Base-by-base conservation (phyloP, 2,797 vertebrate species). In the Melanotaenia parkinsoni region DNA sequence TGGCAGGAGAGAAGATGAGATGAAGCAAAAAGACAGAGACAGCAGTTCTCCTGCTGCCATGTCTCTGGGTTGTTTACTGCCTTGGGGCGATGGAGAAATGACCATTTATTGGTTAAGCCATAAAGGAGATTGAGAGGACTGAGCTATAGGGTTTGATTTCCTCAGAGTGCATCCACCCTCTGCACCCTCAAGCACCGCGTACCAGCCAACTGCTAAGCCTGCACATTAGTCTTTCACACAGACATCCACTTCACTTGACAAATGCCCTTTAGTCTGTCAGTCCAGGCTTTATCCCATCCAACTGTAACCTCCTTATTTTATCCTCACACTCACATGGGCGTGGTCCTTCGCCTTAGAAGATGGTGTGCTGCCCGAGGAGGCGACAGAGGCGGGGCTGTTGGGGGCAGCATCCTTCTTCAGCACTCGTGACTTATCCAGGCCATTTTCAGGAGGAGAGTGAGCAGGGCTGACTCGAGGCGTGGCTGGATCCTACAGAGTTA, bases 301-400 rank as follows among this genome's bases (percentile, higher is more conserved):
- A 63, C 70, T 75, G 59, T 70, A 81, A 76, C 77, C 78, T 72
- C 67, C 72, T 74, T 66, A 70, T 74, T 84, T 78, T 72, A 82
- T 74, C 77, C 37, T 30, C 65, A 47, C 75, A 89, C 88, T 88
- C 89, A 99, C 96, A 30, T 98, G 97, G 92, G 96, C 90, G 87
- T 98, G 95, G 91, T 98, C 97, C 92, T 98, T 98, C 26, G 96
- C 96, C 94, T 98, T 99, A 84, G 97, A 98, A 64, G 97, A 98
- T 4, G 97, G 97, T 4, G 97, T 99, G 93, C 97, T 98, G 89
- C 97, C 97, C 24, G 97, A 98, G n/a, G 97, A 98, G 67, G 97
- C 96, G 10, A 98, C 96, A 0, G 97, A 99, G 86, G 97, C 97
- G 0, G 97, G 97, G 93, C 97, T 98, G 94, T 96, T 97, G 3